A percentile compares a stretch with the other conserved stretches of the same genome.
Conservation (phyloP, 1,140 invertebrate species). For the Fopius arisanus region DNA sequence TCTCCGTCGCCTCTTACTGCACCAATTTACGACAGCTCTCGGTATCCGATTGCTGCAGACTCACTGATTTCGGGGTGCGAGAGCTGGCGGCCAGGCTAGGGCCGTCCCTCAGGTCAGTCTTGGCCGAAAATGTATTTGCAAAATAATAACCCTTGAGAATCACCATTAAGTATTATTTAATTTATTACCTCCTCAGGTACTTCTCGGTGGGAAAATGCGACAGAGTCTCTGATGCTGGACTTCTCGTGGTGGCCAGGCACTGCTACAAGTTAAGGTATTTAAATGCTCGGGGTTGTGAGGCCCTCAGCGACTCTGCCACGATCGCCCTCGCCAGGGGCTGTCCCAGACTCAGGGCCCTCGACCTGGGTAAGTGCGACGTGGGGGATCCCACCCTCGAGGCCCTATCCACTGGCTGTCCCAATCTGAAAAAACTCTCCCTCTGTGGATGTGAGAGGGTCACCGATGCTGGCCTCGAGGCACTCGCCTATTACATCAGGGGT, state of each 20-base stretch:
- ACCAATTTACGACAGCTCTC: slow-evolving; percentile 83
- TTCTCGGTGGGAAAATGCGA: slow-evolving; percentile 91
- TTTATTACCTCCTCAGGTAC: no score
- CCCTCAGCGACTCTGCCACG: slow-evolving; percentile 88
- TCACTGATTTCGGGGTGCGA: slow-evolving; percentile 91
- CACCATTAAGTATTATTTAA: no score
- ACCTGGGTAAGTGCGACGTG: slow-evolving; percentile 92
- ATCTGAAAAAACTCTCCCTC: slow-evolving; percentile 88
- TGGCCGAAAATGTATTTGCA: no score
- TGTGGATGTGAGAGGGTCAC: slow-evolving; percentile 90
- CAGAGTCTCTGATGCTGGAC: slow-evolving; percentile 83
- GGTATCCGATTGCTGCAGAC: slow-evolving; percentile 86
- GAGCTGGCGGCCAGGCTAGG: slow-evolving; percentile 85
- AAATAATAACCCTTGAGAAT: no score
- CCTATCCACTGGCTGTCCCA: slow-evolving; percentile 87
- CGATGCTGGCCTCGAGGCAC: slow-evolving; percentile 83
- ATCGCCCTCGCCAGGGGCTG: slow-evolving; percentile 84
- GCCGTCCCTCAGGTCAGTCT: slow-evolving; percentile 82
- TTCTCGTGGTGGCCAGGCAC: slow-evolving; percentile 85
- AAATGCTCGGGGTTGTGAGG: slow-evolving; percentile 90
- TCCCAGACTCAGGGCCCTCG: slow-evolving; percentile 82
- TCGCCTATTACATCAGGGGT: slow-evolving; percentile 87
- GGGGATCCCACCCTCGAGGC: slow-evolving; percentile 86
- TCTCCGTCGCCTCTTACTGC: slow-evolving; percentile 87
- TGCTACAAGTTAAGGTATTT: slow-evolving; percentile 91